Evolutionary conservation across 2,113 vertebrate genomes (phyloP).

Genomic region (Hemiprocne comata): DNA sequence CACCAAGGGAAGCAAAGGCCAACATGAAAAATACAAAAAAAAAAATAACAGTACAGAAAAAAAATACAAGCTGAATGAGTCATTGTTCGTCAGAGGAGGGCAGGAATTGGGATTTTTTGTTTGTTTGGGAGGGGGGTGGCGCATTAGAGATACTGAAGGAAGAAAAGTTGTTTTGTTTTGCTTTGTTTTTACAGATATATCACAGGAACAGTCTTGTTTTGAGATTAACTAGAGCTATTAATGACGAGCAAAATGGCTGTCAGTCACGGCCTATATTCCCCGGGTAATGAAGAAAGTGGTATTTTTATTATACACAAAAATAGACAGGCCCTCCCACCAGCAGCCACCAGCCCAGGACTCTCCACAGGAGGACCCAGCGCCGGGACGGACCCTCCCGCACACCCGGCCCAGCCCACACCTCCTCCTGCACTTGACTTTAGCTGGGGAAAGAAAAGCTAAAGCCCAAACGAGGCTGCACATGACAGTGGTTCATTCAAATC

Average conservation of each 20-base stretch:
- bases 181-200: conserved; percentile 26
- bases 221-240: background rate
- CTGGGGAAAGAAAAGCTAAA: background rate
- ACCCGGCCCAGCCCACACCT: background rate
- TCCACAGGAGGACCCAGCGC: background rate
- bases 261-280: background rate
- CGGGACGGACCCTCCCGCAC: too few relatives aligned
- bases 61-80: background rate
- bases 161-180: conserved; percentile 40
- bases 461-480: accelerated
- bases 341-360: background rate
- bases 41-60: background rate
- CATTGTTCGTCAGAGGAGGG: background rate
- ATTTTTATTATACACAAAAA: background rate
- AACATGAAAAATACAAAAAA: background rate
- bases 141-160: background rate
- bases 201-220: conserved; percentile 15
- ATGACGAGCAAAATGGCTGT: background rate
- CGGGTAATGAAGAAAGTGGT: background rate
- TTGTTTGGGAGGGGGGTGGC: background rate
- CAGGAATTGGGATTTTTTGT: background rate
- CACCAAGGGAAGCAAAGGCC: background rate
- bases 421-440: background rate
- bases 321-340: background rate
- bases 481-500: accelerated